Evolutionary conservation across 2,113 vertebrate genomes (phyloP).

Genomic region (Ranitomeya variabilis): DNA sequence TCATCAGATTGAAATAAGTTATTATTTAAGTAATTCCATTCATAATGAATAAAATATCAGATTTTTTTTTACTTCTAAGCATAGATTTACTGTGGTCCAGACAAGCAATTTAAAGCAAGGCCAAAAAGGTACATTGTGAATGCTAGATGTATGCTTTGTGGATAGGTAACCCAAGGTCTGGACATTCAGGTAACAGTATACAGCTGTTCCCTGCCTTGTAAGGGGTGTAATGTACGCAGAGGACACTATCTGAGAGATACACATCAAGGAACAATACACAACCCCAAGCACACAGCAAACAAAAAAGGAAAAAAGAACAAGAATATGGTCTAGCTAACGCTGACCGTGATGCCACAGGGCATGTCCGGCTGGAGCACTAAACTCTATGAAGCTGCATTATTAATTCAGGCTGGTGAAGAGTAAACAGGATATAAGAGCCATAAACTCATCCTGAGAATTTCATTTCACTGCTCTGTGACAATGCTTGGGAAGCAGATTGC

Average conservation of each 20-base stretch:
- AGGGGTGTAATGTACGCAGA: not conserved
- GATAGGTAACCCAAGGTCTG: not conserved
- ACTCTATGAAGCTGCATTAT: slow-evolving; percentile 5
- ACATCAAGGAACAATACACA: slow-evolving; percentile 29
- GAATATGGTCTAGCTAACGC: not conserved
- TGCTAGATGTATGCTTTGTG: not conserved
- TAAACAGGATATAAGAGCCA: slow-evolving; percentile 48
- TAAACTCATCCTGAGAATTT: slow-evolving; percentile 38
- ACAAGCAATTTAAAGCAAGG: not conserved
- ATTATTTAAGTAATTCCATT: not conserved
- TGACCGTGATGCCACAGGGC: not conserved
- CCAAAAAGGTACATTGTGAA: not conserved
- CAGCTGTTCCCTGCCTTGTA: not conserved
- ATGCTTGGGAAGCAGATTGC: slow-evolving; percentile 50
- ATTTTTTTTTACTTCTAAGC: not conserved
- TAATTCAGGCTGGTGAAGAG: not conserved
- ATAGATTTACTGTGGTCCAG: not conserved
- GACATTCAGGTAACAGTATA: not conserved
- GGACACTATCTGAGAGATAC: slow-evolving; percentile 28
- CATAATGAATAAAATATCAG: not conserved
- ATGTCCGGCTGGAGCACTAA: not conserved
- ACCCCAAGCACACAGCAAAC: not conserved
- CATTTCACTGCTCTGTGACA: not conserved
- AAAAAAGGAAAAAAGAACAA: not conserved
- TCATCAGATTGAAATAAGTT: not conserved